Percentiles rank a stretch among this genome's conserved stretches.
These are phyloP conservation scores for Phycodurus eques DNA, from an alignment of 2,113 vertebrate genomes.

Conservation along the genomic window DNA sequence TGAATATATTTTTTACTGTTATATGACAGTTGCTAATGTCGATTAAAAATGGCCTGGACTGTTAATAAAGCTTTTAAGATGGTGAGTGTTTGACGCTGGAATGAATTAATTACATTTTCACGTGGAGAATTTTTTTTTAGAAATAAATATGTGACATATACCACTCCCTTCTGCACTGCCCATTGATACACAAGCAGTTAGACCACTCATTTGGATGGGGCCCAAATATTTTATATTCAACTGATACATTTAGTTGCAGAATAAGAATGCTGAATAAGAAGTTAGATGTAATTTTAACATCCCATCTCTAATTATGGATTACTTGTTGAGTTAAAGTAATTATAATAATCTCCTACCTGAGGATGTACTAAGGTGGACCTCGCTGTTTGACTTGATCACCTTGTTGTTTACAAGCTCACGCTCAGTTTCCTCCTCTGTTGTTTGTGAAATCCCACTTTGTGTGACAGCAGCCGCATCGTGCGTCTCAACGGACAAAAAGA, in stretches of 20 bases:
- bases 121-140: too few relatives aligned
- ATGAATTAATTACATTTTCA: too few relatives aligned
- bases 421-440: constrained; percentile 66
- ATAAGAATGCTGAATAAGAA: not conserved
- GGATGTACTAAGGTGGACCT: constrained; percentile 80
- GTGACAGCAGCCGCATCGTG: constrained; percentile 62
- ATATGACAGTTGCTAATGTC: too few relatives aligned
- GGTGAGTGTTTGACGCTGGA: too few relatives aligned
- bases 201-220: not conserved
- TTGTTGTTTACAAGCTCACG: constrained; percentile 72
- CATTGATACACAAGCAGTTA: not conserved
- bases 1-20: too few relatives aligned
- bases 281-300: constrained; percentile 6
- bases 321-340: constrained; percentile 4
- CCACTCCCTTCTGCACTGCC: too few relatives aligned
- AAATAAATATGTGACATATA: too few relatives aligned
- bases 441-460: constrained; percentile 65
- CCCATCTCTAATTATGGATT: constrained; percentile 24
- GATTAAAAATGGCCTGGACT: too few relatives aligned
- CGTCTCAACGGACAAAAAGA: constrained; percentile 45
- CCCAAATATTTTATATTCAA: not conserved
- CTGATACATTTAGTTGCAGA: not conserved
- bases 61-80: too few relatives aligned
- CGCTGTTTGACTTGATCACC: constrained; percentile 85
- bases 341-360: constrained; percentile 72